Evolutionary conservation across 2,113 vertebrate genomes (phyloP).

Genomic region (Hemichromis elongatus): DNA sequence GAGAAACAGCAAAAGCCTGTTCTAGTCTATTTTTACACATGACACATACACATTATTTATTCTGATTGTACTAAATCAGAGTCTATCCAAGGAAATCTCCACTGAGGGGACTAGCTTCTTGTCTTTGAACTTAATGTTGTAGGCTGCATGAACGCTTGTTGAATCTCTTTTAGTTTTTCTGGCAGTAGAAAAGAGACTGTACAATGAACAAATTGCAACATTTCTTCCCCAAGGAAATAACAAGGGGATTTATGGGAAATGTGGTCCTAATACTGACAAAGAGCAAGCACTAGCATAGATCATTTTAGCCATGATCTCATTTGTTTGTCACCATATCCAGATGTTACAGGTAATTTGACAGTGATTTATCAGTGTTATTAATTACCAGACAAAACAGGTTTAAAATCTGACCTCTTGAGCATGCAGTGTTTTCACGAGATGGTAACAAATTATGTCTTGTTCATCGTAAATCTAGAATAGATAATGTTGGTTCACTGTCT

Average conservation of each 20-base stretch:
- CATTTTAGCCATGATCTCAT: slow-evolving; percentile 16
- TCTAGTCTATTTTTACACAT: neutral
- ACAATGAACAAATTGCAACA: neutral
- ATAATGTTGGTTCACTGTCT: slow-evolving; percentile 30
- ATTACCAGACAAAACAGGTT: neutral
- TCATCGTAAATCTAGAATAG: slow-evolving; percentile 39
- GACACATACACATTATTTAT: neutral
- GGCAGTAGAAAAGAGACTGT: neutral
- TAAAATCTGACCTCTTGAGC: slow-evolving; percentile 47
- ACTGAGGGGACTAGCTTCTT: neutral
- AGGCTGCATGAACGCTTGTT: neutral
- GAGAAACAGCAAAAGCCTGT: neutral
- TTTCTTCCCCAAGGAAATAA: neutral
- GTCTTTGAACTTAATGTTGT: neutral
- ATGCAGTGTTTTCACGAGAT: slow-evolving; percentile 3
- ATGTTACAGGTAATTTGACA: slow-evolving; percentile 45
- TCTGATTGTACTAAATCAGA: neutral
- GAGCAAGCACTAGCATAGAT: neutral
- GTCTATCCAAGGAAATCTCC: neutral
- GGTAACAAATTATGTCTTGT: slow-evolving; percentile 48
- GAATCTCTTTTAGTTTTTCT: neutral
- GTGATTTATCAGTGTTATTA: slow-evolving; percentile 27
- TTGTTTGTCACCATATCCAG: slow-evolving; percentile 29
- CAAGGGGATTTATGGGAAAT: slow-evolving; percentile 17
- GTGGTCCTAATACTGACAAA: neutral